Evolutionary conservation across 2,888 invertebrate species (phyloP).

Genomic region (Andrena chrysosceles): DNA sequence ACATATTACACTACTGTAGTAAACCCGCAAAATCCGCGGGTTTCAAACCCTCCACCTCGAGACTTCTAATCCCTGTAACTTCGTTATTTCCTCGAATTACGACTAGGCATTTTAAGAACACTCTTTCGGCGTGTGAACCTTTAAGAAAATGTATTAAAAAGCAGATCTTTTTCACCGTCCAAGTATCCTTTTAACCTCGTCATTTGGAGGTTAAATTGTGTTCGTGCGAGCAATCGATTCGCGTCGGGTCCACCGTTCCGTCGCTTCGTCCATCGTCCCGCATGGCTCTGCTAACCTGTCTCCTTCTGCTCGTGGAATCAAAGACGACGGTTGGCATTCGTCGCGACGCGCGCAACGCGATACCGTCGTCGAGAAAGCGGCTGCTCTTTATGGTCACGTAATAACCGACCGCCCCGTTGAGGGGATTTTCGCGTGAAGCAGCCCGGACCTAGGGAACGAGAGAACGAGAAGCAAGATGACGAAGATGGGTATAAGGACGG

Average conservation of each 20-base stretch:
- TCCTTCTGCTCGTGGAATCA: conserved; percentile 34
- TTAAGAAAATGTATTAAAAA: too few species aligned
- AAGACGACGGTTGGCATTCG: conserved; percentile 53
- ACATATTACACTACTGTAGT: too few species aligned
- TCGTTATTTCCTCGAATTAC: too few species aligned
- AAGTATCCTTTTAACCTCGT: neutral
- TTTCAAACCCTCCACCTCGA: too few species aligned
- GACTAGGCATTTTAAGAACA: too few species aligned
- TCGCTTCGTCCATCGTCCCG: neutral
- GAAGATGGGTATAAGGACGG: conserved; percentile 83
- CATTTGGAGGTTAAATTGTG: neutral
- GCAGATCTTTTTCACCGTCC: too few species aligned
- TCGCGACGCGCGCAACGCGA: conserved; percentile 67
- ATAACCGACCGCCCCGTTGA: conserved; percentile 53
- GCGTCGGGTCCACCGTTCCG: too few species aligned
- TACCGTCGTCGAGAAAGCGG: conserved; percentile 59
- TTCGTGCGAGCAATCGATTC: neutral
- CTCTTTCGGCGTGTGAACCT: too few species aligned
- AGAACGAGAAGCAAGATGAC: conserved; percentile 74
- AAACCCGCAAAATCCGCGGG: too few species aligned
- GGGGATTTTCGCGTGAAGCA: conserved; percentile 44
- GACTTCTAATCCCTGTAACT: too few species aligned
- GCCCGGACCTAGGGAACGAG: conserved; percentile 26
- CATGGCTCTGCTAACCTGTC: neutral
- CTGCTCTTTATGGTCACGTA: conserved; percentile 71